These are phyloP conservation scores for Epiblema foenella DNA, from an alignment of 2,888 invertebrate species.

Conservation along the genomic window DNA sequence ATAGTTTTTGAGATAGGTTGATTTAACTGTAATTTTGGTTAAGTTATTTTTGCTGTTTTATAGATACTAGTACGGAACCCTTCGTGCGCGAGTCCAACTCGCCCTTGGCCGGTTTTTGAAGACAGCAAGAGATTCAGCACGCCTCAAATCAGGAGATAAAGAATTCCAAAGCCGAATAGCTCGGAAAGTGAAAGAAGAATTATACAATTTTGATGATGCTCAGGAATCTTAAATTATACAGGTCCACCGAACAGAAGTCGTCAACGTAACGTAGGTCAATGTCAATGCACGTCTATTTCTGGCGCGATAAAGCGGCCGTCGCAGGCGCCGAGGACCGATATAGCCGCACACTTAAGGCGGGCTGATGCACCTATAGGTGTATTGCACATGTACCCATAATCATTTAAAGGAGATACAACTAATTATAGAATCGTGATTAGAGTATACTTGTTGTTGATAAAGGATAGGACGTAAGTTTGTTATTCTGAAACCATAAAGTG, in stretches of 20 bases:
- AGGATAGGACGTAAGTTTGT: background rate
- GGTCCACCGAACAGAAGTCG: background rate
- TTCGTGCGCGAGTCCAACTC: no score
- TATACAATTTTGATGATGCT: no score
- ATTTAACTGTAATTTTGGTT: no score
- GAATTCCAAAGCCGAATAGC: no score
- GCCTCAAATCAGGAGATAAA: no score
- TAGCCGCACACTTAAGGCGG: slow-evolving; percentile 22
- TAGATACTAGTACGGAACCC: no score
- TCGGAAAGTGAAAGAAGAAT: no score
- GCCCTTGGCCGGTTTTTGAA: no score
- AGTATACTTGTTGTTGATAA: background rate
- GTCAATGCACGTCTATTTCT: slow-evolving; percentile 32
- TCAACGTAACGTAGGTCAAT: slow-evolving; percentile 28
- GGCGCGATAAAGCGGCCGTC: slow-evolving; percentile 18
- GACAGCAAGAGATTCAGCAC: no score
- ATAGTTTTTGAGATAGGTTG: no score
- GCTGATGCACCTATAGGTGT: slow-evolving; percentile 1
- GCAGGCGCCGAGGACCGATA: slow-evolving; percentile 15
- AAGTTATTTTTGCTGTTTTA: no score
- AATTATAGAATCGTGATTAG: background rate
- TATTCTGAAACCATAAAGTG: background rate
- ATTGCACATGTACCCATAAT: background rate
- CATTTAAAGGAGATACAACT: slow-evolving; percentile 4
- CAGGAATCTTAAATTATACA: background rate